Evolutionary conservation across 2,113 vertebrate species (phyloP).

Genomic region (Kobus ellipsiprymnus): DNA sequence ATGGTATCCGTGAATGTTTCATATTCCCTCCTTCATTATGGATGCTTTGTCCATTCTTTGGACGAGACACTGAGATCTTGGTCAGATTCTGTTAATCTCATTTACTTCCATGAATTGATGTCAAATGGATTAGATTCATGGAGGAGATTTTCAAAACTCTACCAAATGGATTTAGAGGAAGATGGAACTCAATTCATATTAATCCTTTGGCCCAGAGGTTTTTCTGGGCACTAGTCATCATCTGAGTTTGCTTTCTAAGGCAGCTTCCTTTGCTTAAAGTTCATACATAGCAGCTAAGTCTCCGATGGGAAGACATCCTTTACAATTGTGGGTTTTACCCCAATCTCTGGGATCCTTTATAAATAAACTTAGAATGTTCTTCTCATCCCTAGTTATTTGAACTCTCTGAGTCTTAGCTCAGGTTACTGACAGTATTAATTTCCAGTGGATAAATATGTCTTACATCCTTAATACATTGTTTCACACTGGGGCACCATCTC

Average conservation of each 20-base stretch:
- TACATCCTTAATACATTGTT: background rate
- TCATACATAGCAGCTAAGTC: background rate
- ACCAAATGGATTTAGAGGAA: background rate
- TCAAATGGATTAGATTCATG: background rate
- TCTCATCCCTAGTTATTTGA: background rate
- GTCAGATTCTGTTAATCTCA: background rate
- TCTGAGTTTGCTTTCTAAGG: background rate
- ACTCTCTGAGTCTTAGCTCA: background rate
- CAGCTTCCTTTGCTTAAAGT: background rate
- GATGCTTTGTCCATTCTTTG: background rate
- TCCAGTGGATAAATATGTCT: background rate
- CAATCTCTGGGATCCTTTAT: background rate
- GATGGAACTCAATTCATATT: background rate
- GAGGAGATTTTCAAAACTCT: constrained; percentile 10
- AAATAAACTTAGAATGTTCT: background rate
- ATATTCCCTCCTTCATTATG: background rate
- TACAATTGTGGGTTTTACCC: background rate
- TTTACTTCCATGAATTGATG: background rate
- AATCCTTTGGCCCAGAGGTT: background rate
- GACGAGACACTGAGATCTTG: background rate
- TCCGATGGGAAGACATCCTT: background rate
- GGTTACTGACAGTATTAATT: background rate
- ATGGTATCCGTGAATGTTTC: background rate
- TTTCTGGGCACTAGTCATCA: background rate
- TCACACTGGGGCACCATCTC: background rate